phyloP scores from a whole-genome alignment of 2,113 vertebrate species.

The Oxyura jamaicensis region DNA sequence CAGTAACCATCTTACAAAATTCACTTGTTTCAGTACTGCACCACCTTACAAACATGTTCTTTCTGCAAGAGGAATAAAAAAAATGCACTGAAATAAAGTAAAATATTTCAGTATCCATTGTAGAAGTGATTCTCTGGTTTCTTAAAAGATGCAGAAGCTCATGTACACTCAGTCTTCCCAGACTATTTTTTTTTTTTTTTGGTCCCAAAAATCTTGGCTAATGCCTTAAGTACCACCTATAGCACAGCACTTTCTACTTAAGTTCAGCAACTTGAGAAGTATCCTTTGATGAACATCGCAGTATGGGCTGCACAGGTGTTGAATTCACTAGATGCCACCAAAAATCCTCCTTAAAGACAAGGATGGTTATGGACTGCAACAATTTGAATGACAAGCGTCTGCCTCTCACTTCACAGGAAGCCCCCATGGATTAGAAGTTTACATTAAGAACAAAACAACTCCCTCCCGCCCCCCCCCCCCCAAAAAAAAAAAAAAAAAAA shows the following conservation, averaged over 20 bases:
- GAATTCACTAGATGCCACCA: not conserved
- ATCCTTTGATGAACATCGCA: not conserved
- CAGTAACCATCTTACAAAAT: not conserved
- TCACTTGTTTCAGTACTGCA: not conserved
- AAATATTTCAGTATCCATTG: not conserved
- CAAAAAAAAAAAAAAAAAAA: not conserved
- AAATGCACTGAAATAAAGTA: not conserved
- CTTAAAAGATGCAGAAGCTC: not conserved
- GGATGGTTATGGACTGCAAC: not conserved
- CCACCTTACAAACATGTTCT: not conserved
- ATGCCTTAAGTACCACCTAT: not conserved
- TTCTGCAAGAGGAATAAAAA: not conserved
- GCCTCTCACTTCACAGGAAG: not conserved
- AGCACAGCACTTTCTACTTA: not conserved
- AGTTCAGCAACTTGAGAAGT: not conserved
- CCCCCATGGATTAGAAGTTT: not conserved
- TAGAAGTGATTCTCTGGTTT: not conserved
- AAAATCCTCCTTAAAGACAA: not conserved
- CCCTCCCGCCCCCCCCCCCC: not conserved
- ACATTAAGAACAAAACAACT: not conserved
- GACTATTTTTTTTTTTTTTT: not conserved
- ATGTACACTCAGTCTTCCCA: not conserved
- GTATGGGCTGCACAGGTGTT: not conserved
- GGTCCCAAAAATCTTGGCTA: not conserved
- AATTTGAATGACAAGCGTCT: not conserved